Percentiles rank a stretch among this genome's conserved stretches.
phyloP scores from a whole-genome alignment of 2,797 vertebrate genomes.

The Melanotaenia nigrans region DNA sequence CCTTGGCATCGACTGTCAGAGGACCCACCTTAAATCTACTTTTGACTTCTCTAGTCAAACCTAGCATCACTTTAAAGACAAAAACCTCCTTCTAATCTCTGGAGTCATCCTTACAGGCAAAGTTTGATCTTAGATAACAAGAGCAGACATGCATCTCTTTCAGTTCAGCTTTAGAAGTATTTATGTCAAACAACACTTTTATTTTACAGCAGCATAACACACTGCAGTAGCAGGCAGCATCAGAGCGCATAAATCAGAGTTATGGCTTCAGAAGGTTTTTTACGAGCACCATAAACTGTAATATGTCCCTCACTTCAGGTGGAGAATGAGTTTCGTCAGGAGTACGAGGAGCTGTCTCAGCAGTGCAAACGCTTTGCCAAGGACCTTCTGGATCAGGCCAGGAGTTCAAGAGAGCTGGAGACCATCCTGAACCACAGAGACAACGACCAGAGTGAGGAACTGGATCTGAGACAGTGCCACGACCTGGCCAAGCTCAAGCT shows the following conservation, averaged over 20 bases:
- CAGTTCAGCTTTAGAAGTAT: neutral
- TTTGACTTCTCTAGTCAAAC: fast-evolving
- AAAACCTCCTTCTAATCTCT: neutral
- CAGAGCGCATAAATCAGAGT: neutral
- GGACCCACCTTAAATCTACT: neutral
- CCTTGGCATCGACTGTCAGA: neutral
- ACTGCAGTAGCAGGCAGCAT: neutral
- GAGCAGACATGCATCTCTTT: neutral
- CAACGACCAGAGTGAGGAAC: conserved; percentile 92
- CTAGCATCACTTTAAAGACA: neutral
- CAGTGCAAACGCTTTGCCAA: conserved; percentile 98
- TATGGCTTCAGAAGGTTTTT: neutral
- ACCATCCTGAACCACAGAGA: conserved; percentile 97
- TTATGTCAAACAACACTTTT: conserved; percentile 2
- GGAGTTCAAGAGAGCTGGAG: conserved; percentile 94
- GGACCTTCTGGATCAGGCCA: conserved; percentile 95
- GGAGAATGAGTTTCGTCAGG: conserved; percentile 97
- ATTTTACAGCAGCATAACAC: neutral
- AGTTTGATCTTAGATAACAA: neutral
- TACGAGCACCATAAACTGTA: neutral
- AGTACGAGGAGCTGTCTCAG: conserved; percentile 97
- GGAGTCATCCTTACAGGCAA: neutral
- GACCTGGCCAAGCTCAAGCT: conserved; percentile 96
- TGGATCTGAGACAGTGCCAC: conserved; percentile 93
- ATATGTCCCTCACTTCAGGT: conserved; percentile 69